Evolutionary conservation across 2,113 vertebrate species (phyloP).

Genomic region (Machaerirhynchus nigripectus): DNA sequence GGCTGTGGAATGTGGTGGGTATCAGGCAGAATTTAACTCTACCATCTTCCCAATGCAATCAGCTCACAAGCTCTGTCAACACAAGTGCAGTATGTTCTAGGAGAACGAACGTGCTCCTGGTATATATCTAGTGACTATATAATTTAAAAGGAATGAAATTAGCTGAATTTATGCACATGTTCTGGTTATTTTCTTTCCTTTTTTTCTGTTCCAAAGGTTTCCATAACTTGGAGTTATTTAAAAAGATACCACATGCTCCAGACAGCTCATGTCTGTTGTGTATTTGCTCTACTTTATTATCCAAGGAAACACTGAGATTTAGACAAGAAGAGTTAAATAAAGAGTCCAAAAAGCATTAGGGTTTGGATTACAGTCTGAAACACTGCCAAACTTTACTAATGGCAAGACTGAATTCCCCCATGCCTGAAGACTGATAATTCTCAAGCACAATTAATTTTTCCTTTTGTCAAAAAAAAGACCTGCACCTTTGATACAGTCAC

Average conservation of each 20-base stretch:
- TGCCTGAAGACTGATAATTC: not conserved
- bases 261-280: not conserved
- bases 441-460: not conserved
- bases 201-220: not conserved
- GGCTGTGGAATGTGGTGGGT: constrained; percentile 32
- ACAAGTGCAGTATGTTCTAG: not conserved
- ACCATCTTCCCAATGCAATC: not conserved
- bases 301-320: not conserved
- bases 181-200: not conserved
- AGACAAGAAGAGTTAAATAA: not conserved
- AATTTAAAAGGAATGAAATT: not conserved
- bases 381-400: not conserved
- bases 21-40: constrained; percentile 33
- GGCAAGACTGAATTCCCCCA: not conserved
- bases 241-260: not conserved
- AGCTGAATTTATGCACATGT: not conserved
- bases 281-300: not conserved
- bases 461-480: not conserved
- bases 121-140: not conserved
- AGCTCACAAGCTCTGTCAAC: not conserved
- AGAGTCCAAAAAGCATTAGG: constrained; percentile 18
- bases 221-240: not conserved
- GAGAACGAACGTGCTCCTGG: not conserved
- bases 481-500: not conserved
- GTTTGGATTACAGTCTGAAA: constrained; percentile 34